Evolutionary conservation across 2,113 vertebrate genomes (phyloP).

Genomic region (Podocnemis expansa): DNA sequence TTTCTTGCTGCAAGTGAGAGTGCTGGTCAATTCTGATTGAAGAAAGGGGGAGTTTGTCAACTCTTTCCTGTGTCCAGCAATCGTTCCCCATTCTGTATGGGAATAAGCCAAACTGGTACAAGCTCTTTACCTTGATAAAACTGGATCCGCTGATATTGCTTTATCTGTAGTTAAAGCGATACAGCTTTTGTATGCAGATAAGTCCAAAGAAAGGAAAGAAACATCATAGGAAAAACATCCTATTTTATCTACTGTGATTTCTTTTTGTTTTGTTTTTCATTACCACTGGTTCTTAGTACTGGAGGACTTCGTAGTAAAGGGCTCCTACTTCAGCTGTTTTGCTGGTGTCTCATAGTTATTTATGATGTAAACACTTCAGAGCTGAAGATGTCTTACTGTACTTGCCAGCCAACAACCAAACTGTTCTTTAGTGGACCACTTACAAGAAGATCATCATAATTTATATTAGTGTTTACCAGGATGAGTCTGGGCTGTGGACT

Average conservation of each 20-base stretch:
- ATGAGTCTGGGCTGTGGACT: too few species aligned
- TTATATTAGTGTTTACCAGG: not conserved
- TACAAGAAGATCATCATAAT: not conserved
- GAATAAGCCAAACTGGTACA: not conserved
- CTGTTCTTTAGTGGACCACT: not conserved
- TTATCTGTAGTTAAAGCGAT: too few species aligned
- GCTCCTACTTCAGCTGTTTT: not conserved
- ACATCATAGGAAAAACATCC: too few species aligned
- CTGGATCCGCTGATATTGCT: not conserved
- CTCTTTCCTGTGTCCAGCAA: not conserved
- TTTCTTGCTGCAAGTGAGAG: not conserved
- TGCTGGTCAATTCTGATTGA: not conserved
- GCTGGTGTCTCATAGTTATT: not conserved
- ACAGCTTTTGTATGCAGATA: not conserved
- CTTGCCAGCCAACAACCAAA: not conserved
- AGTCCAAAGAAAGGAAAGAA: not conserved
- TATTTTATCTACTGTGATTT: not conserved
- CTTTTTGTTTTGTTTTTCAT: not conserved
- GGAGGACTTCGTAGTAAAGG: not conserved
- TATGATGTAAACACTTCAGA: not conserved
- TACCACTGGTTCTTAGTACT: not conserved
- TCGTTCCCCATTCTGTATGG: not conserved
- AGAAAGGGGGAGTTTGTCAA: not conserved
- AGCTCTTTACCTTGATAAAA: not conserved
- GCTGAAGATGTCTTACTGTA: too few species aligned